Evolutionary conservation across 2,797 vertebrate species (phyloP).

Genomic region (Scarus forsteni): DNA sequence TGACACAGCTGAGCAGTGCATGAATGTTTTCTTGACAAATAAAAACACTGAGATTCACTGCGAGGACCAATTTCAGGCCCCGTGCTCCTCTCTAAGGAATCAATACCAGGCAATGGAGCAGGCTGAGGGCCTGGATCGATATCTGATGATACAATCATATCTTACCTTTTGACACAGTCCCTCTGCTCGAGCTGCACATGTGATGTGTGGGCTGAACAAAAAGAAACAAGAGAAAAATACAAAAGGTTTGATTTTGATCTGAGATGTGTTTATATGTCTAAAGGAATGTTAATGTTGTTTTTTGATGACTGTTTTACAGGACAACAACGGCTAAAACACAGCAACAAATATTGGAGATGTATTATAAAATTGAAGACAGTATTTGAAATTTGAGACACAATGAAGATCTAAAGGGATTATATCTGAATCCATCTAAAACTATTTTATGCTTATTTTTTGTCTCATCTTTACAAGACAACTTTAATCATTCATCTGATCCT

Average conservation of each 20-base stretch:
- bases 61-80: conserved; percentile 77
- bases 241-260: conserved; percentile 29
- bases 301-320: no score
- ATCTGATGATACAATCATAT: conserved; percentile 84
- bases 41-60: conserved; percentile 74
- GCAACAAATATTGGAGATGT: no score
- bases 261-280: conserved; percentile 29
- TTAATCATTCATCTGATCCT: no score
- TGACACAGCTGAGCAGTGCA: conserved; percentile 68
- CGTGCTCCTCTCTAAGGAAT: conserved; percentile 70
- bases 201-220: conserved; percentile 37
- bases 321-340: no score
- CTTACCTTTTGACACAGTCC: conserved; percentile 75
- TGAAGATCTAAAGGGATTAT: no score
- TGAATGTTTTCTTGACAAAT: conserved; percentile 80
- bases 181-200: conserved; percentile 44
- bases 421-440: no score
- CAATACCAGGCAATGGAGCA: conserved; percentile 74
- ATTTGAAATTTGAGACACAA: no score
- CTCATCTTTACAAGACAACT: no score
- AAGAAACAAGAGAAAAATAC: conserved; percentile 55
- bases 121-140: conserved; percentile 71
- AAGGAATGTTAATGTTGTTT: conserved; percentile 2
- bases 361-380: no score
- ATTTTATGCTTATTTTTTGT: no score